Evolutionary conservation across 2,797 vertebrate species (phyloP).

Genomic region (Moxostoma hubbsi): DNA sequence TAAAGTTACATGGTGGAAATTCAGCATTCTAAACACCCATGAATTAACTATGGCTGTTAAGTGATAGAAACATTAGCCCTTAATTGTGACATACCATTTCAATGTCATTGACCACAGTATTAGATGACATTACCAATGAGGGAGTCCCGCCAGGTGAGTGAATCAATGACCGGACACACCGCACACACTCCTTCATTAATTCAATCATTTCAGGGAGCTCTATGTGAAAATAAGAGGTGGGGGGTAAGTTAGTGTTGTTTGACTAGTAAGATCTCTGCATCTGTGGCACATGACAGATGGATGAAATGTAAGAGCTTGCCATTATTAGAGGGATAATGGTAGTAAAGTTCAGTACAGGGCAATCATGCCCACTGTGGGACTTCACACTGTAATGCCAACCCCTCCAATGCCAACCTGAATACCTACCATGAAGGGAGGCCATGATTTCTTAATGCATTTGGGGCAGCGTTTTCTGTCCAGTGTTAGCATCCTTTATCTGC

Average conservation of each 20-base stretch:
- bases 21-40: not conserved
- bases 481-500: not conserved
- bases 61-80: not conserved
- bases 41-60: not conserved
- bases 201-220: not conserved
- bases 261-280: too few relatives aligned
- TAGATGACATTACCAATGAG: not conserved
- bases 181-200: not conserved
- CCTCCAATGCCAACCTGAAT: not conserved
- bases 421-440: not conserved
- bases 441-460: not conserved
- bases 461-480: not conserved
- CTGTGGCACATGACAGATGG: not conserved
- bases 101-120: not conserved
- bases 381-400: not conserved
- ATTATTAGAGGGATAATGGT: not conserved
- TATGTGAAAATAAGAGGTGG: too few relatives aligned
- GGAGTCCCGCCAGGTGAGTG: not conserved
- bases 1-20: not conserved
- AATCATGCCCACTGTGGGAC: not conserved
- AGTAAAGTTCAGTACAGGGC: not conserved
- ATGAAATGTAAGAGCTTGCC: conserved; percentile 11
- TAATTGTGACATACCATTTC: not conserved
- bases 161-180: not conserved
- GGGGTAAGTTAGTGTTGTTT: not conserved